These are phyloP conservation scores for Trididemnum miniatum DNA, from an alignment of 23 tunicate genomes.

Conservation along the genomic window DNA sequence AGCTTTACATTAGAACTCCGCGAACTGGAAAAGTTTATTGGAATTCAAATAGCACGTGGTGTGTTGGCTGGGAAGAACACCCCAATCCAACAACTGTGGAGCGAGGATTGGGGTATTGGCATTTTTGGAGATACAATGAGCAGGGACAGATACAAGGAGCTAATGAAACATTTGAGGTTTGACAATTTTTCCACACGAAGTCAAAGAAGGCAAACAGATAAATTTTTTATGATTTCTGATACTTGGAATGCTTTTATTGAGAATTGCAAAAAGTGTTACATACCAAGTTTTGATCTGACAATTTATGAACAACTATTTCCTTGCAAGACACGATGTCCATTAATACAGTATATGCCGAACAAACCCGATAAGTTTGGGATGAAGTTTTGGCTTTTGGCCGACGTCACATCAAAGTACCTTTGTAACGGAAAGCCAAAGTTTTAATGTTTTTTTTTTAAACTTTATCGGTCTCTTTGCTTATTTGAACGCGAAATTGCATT, in stretches of 20 bases:
- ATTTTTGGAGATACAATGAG: slow-evolving; percentile 4
- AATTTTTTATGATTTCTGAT: slow-evolving; percentile 5
- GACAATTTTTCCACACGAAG: too few species aligned
- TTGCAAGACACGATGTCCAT: too few species aligned
- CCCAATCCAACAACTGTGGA: slow-evolving; percentile 11
- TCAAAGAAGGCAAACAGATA: slow-evolving; percentile 4
- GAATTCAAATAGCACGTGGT: too few species aligned
- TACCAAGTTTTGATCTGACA: slow-evolving; percentile 10
- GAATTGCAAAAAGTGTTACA: slow-evolving; percentile 4
- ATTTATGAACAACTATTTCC: slow-evolving; percentile 12
- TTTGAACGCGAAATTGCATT: too few species aligned
- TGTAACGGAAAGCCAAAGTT: slow-evolving; percentile 8
- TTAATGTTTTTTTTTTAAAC: too few species aligned
- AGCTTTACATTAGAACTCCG: background rate
- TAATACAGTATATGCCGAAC: too few species aligned
- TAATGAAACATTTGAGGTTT: too few species aligned
- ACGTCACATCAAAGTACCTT: background rate
- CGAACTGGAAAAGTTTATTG: too few species aligned
- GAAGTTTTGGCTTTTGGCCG: too few species aligned
- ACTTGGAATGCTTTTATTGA: background rate
- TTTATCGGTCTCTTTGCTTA: too few species aligned
- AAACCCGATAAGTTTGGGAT: too few species aligned
- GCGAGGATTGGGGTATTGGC: background rate
- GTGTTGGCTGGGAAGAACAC: slow-evolving; percentile 10
- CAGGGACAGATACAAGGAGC: background rate